phyloP scores from a whole-genome alignment of 2,888 invertebrate genomes.

The Rhagonycha fulva region DNA sequence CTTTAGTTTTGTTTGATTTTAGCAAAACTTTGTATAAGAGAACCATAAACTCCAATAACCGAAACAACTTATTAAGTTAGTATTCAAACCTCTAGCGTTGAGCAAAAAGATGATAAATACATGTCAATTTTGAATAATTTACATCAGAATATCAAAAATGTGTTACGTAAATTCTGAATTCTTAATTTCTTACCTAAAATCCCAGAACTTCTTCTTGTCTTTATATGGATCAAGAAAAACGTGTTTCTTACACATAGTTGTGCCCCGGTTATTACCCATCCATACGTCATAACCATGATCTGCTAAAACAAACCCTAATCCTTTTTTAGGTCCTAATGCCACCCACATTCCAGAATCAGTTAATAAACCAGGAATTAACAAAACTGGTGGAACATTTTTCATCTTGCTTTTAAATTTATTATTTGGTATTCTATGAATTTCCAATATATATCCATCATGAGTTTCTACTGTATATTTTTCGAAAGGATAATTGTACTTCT shows the following conservation, averaged over 20 bases:
- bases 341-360: conserved; percentile 77
- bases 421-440: conserved; percentile 51
- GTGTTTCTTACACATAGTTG: background rate
- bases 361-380: conserved; percentile 78
- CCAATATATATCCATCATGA: conserved; percentile 54
- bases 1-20: no score
- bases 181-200: no score
- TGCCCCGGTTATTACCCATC: background rate
- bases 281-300: background rate
- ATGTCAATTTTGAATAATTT: no score
- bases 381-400: conserved; percentile 56
- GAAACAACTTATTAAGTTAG: no score
- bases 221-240: background rate
- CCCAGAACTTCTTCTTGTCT: no score
- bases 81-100: no score
- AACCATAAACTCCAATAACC: no score
- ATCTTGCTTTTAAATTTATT: conserved; percentile 12
- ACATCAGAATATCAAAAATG: no score
- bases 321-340: conserved; percentile 58
- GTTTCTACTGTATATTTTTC: conserved; percentile 54
- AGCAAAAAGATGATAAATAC: no score
- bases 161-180: no score
- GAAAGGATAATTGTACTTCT: conserved; percentile 50
- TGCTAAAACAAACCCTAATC: background rate
- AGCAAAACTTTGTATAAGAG: no score